Evolutionary conservation across 2,797 vertebrate genomes (phyloP), one percentile per base, ranked within the genome.

Genomic region (Parauchenoglanis ngamensis): DNA sequence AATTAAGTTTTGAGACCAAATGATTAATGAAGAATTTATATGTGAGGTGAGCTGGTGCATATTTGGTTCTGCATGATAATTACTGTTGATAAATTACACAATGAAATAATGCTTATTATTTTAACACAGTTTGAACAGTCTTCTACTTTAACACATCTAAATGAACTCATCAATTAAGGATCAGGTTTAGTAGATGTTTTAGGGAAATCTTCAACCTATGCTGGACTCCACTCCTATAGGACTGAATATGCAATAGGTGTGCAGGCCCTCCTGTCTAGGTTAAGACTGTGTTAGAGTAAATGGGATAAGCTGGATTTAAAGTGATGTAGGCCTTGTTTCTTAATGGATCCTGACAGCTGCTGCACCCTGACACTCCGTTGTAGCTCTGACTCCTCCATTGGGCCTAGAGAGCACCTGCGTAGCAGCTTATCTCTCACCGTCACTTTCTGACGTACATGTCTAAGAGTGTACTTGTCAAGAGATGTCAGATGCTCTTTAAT

Each of bases 261-360:
- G 52, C 12, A 25, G 52, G 67, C 57, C 75, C 19, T 86, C n/a
- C 49, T 86, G 31, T 63, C 80, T 72, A 61, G 79, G 84, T 83
- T 94, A 93, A 94, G 87, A 89, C 89, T 90, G 86, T 86, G 89
- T 93, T 89, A 84, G 90, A 94, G 91, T 92, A 95, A 96, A 95
- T 92, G 93, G 92, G 94, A 95, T 96, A 93, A 96, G 94, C 93
- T 94, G 93, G 92, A 92, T 96, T 96, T 95, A 95, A 93, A 88
- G 93, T 93, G 92, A 95, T 93, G 93, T 93, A 95, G 92, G 89
- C 91, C 95, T 94, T 90, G 75, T 91, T 90, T 90, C 91, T 82
- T 90, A 93, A 95, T 89, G 91, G 91, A 93, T 95, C 91, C 86
- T 93, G 94, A 94, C 92, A 91, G 89, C 89, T 92, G 92, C 90